Evolutionary conservation across 2,888 invertebrate species (phyloP).

Genomic region (Plebejus melissa): DNA sequence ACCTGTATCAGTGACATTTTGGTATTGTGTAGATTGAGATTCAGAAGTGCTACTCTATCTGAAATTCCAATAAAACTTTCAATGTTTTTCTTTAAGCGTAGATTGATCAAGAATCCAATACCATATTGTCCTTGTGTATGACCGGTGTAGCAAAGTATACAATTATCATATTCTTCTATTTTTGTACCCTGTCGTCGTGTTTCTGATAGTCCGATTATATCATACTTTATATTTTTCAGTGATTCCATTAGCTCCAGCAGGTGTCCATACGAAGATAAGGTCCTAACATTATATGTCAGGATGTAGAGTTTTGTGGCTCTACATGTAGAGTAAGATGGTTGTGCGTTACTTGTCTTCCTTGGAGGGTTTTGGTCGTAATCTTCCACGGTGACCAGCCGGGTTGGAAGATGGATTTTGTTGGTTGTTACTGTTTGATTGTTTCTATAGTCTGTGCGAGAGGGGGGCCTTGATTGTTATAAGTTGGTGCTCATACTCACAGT

Average conservation of each 20-base stretch:
- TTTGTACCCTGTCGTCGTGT: conserved; percentile 35
- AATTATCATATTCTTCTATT: conserved; percentile 40
- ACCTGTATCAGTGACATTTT: neutral
- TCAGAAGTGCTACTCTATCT: conserved; percentile 27
- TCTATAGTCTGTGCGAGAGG: neutral
- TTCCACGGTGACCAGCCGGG: conserved; percentile 35
- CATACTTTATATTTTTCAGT: conserved; percentile 37
- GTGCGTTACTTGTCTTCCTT: conserved; percentile 15
- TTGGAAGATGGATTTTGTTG: conserved; percentile 32
- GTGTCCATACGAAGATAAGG: conserved; percentile 36
- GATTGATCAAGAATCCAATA: conserved; percentile 42
- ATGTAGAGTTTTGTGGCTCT: neutral
- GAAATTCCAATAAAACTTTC: conserved; percentile 37
- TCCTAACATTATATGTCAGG: conserved; percentile 30
- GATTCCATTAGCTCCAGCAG: conserved; percentile 35
- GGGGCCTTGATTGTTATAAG: too few relatives aligned
- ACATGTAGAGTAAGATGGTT: neutral
- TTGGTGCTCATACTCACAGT: too few relatives aligned
- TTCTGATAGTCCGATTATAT: conserved; percentile 40
- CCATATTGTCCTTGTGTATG: conserved; percentile 32
- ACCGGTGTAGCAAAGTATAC: conserved; percentile 34
- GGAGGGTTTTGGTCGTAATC: conserved; percentile 36
- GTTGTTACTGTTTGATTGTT: neutral
- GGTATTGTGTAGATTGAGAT: neutral
- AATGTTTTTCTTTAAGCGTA: conserved; percentile 36